phyloP scores from a whole-genome alignment of 1,140 invertebrate species.

The Rhagoletis zephyria region DNA sequence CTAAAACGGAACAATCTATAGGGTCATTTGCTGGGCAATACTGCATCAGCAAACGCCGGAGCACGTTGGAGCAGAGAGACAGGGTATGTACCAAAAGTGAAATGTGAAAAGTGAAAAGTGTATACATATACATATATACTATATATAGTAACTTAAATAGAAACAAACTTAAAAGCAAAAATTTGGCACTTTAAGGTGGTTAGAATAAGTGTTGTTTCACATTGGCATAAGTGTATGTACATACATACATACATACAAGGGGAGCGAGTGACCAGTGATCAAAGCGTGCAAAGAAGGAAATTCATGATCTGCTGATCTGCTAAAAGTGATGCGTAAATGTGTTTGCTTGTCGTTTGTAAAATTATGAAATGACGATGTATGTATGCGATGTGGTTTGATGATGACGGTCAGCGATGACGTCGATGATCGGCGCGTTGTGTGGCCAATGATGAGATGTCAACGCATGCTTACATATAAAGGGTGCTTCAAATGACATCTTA shows the following conservation, averaged over 20 bases:
- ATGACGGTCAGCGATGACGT: too few relatives aligned
- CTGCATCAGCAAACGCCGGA: conserved; percentile 47
- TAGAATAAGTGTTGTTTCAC: neutral
- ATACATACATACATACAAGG: neutral
- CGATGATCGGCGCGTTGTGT: too few relatives aligned
- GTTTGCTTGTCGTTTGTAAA: neutral
- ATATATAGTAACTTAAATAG: neutral
- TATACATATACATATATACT: too few relatives aligned
- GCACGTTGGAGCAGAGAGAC: neutral
- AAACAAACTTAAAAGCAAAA: neutral
- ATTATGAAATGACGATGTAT: neutral
- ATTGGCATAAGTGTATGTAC: neutral
- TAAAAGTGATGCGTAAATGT: neutral
- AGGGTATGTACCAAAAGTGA: conserved; percentile 31
- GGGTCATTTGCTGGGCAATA: conserved; percentile 35
- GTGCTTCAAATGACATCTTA: too few relatives aligned
- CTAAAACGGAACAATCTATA: neutral
- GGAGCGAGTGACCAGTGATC: neutral
- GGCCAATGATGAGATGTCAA: too few relatives aligned
- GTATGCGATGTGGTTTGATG: neutral
- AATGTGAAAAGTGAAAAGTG: neutral
- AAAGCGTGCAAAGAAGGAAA: neutral
- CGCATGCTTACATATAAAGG: too few relatives aligned
- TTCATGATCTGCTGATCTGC: neutral
- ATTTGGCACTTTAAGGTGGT: neutral